A percentile compares a stretch with the other conserved stretches of the same genome.
These are phyloP conservation scores for Drosophila kanekoi DNA, from an alignment of 2,888 invertebrate genomes.

Conservation along the genomic window DNA sequence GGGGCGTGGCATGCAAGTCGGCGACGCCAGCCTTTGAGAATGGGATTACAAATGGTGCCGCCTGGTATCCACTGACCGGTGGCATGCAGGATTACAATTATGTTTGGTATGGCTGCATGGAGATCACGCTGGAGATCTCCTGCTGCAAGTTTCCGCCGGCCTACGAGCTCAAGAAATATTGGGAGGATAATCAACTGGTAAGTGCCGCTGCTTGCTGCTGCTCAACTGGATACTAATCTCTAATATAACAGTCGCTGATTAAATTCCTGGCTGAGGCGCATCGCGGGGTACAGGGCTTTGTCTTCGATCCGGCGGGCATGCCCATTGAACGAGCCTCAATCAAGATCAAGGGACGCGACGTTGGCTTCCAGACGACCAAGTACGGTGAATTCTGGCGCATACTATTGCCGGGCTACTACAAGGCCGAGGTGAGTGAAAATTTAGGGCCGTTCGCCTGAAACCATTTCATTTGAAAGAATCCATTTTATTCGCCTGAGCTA, in stretches of 20 bases:
- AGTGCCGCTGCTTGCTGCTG: slow-evolving; percentile 49
- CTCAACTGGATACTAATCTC: neutral
- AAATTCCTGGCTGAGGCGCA: slow-evolving; percentile 94
- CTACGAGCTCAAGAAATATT: slow-evolving; percentile 91
- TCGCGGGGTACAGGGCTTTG: slow-evolving; percentile 95
- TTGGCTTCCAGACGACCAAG: slow-evolving; percentile 93
- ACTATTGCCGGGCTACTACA: slow-evolving; percentile 94
- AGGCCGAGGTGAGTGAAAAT: slow-evolving; percentile 89
- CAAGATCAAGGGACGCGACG: slow-evolving; percentile 92
- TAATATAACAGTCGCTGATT: slow-evolving; percentile 89
- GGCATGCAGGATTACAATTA: slow-evolving; percentile 93
- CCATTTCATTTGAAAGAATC: slow-evolving; percentile 18
- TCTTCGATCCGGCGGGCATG: slow-evolving; percentile 91
- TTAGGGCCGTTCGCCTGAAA: neutral
- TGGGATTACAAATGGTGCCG: slow-evolving; percentile 97
- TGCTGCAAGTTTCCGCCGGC: slow-evolving; percentile 97
- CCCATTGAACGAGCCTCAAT: slow-evolving; percentile 92
- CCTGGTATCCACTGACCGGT: slow-evolving; percentile 95
- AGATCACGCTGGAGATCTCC: slow-evolving; percentile 96
- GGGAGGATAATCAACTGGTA: slow-evolving; percentile 95
- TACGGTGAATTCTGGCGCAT: slow-evolving; percentile 98
- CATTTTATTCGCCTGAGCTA: slow-evolving; percentile 76
- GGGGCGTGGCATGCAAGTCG: slow-evolving; percentile 92
- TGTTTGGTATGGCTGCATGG: slow-evolving; percentile 96
- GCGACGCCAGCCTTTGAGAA: slow-evolving; percentile 91